Evolutionary conservation across 2,797 vertebrate species (phyloP).

Genomic region (Cyprinella venusta): DNA sequence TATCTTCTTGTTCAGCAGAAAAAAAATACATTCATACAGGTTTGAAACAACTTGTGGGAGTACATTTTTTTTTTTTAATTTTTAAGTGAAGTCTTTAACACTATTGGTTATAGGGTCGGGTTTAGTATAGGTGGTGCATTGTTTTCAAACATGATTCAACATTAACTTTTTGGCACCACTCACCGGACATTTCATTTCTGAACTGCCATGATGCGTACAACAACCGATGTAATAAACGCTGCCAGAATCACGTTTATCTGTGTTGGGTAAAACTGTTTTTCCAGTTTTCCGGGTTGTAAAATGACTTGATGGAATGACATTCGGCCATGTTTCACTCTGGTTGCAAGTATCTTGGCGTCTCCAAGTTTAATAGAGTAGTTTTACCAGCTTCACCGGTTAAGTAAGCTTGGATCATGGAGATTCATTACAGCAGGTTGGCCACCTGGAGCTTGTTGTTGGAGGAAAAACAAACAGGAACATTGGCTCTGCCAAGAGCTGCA

Average conservation of each 20-base stretch:
- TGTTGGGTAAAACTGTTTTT: not conserved
- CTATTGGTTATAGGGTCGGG: not conserved
- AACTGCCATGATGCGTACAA: not conserved
- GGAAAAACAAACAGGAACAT: conserved; percentile 19
- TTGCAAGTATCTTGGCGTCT: not conserved
- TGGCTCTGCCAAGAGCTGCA: not conserved
- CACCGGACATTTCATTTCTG: not conserved
- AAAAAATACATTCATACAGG: too few species aligned
- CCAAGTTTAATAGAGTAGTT: not conserved
- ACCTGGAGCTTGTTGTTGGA: conserved; percentile 14
- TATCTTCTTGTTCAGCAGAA: too few species aligned
- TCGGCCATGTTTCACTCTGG: not conserved
- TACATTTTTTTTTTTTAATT: too few species aligned
- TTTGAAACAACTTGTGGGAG: too few species aligned
- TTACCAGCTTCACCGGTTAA: conserved; percentile 1
- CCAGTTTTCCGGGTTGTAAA: not conserved
- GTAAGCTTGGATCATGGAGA: not conserved
- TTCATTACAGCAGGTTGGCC: conserved; percentile 9
- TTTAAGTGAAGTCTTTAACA: not conserved
- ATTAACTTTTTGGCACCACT: not conserved
- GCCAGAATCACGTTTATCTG: not conserved
- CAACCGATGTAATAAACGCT: not conserved
- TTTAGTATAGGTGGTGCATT: not conserved
- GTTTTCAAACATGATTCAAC: not conserved
- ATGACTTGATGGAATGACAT: not conserved